These are phyloP conservation scores for Ischnus inquisitorius DNA, from an alignment of 2,888 invertebrate genomes.

Conservation along the genomic window DNA sequence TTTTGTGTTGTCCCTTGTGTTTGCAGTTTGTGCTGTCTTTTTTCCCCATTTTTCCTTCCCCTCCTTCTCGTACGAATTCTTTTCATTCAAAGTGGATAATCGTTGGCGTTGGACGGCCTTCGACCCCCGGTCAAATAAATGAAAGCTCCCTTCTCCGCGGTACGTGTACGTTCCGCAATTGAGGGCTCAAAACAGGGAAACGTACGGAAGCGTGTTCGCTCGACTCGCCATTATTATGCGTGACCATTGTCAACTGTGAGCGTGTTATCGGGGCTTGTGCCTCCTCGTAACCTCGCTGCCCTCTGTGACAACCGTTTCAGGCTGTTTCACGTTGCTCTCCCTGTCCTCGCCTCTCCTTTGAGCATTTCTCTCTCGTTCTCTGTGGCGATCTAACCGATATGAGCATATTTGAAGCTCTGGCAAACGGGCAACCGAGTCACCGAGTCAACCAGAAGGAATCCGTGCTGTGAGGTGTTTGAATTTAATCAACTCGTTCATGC, in stretches of 20 bases:
- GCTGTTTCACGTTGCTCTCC: constrained; percentile 38
- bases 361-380: constrained; percentile 63
- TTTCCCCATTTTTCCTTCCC: constrained; percentile 6
- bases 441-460: constrained; percentile 74
- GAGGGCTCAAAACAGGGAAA: constrained; percentile 51
- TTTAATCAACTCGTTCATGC: constrained; percentile 85
- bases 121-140: constrained; percentile 65
- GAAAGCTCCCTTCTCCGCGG: constrained; percentile 49
- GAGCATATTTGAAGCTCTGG: constrained; percentile 83
- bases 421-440: constrained; percentile 49
- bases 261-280: constrained; percentile 39
- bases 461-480: constrained; percentile 84
- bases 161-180: constrained; percentile 45
- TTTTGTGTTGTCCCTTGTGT: constrained; percentile 23
- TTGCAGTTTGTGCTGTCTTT: constrained; percentile 33
- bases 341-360: constrained; percentile 73
- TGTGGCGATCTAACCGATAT: constrained; percentile 77
- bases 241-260: constrained; percentile 81
- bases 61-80: constrained; percentile 57
- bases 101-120: constrained; percentile 57
- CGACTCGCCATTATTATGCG: constrained; percentile 82
- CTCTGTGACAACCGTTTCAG: constrained; percentile 49
- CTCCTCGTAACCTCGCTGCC: constrained; percentile 31
- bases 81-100: constrained; percentile 69
- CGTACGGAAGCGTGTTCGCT: constrained; percentile 56